phyloP scores from a whole-genome alignment of 2,113 vertebrate species.

The Clarias batrachus region DNA sequence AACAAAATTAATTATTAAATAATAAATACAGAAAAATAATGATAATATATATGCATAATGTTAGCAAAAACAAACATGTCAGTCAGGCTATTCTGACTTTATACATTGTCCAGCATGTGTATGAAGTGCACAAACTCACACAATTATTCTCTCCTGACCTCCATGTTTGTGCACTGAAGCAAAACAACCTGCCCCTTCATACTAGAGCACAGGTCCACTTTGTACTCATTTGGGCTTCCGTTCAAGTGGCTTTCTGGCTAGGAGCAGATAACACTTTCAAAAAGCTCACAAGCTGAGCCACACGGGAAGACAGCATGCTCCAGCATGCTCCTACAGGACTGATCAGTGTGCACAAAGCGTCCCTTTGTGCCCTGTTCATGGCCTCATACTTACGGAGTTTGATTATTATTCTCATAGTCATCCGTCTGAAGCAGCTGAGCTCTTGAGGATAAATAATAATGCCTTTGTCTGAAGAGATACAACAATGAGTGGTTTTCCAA shows the following conservation, averaged over 20 bases:
- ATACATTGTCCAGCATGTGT: background rate
- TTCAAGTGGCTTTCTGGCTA: constrained; percentile 38
- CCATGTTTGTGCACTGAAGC: background rate
- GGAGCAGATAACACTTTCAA: constrained; percentile 29
- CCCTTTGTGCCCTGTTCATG: constrained; percentile 33
- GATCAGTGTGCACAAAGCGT: constrained; percentile 37
- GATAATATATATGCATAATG: background rate
- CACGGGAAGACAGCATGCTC: constrained; percentile 30
- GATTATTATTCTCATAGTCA: constrained; percentile 40
- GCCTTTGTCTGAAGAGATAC: constrained; percentile 14
- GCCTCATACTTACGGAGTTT: constrained; percentile 30
- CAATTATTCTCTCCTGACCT: background rate
- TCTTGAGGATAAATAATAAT: constrained; percentile 26
- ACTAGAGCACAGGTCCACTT: constrained; percentile 13
- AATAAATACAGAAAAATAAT: background rate
- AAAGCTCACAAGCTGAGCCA: constrained; percentile 6
- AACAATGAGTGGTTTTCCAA: background rate
- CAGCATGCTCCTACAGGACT: constrained; percentile 21
- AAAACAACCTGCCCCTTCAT: background rate
- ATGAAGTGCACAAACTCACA: background rate
- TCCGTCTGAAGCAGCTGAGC: constrained; percentile 27
- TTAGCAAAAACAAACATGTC: background rate
- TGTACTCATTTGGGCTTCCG: background rate
- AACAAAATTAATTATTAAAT: background rate
- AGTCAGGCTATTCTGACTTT: background rate